Percentiles rank a stretch among this genome's conserved stretches.
Conservation (phyloP, 2,113 vertebrate genomes). For the Miniopterus natalensis region DNA sequence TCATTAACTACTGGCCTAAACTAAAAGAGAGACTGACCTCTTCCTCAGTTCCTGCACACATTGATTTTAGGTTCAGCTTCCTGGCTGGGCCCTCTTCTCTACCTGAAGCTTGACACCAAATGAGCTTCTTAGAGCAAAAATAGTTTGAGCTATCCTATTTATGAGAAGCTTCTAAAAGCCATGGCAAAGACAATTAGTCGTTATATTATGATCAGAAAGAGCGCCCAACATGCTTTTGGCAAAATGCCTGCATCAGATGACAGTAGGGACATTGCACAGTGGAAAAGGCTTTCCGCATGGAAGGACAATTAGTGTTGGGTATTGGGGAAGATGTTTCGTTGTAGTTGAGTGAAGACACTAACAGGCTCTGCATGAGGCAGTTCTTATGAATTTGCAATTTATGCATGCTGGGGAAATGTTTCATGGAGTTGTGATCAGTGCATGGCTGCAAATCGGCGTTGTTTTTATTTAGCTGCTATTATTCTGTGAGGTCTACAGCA, state of each 20-base stretch:
- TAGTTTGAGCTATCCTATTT: background rate
- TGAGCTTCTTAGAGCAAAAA: background rate
- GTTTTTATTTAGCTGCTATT: constrained; percentile 14
- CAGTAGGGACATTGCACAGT: background rate
- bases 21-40: background rate
- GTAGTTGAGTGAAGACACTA: background rate
- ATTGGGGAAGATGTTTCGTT: background rate
- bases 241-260: background rate
- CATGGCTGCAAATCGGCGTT: background rate
- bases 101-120: background rate
- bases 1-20: background rate
- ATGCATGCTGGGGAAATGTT: background rate
- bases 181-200: background rate
- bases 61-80: background rate
- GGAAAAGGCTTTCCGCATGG: background rate
- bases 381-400: background rate
- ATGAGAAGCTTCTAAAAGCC: background rate
- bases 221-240: background rate
- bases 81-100: background rate
- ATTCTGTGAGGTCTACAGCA: background rate
- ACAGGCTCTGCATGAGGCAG: background rate
- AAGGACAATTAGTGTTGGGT: background rate
- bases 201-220: background rate
- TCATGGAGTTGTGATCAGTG: background rate
- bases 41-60: background rate